Evolutionary conservation across 2,113 vertebrate species (phyloP), one percentile per base, ranked within the genome.

Genomic region (Psilopsiagon aurifrons): DNA sequence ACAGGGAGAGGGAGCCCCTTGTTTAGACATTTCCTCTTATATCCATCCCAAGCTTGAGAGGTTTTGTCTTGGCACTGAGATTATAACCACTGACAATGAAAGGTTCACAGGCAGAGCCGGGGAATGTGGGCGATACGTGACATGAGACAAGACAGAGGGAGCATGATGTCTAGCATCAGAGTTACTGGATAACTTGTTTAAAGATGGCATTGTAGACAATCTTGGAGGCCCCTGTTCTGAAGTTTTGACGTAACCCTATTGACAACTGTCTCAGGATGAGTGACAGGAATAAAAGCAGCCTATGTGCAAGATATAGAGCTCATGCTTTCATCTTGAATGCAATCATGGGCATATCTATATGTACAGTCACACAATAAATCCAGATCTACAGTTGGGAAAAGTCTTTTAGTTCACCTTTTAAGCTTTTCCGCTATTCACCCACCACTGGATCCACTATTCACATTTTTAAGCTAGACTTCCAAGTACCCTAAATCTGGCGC

Each of bases 31-130:
- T 94, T 89, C 25, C 27, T 77, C 67, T 79, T 4, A 0, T 43
- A 31, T n/a, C 27, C 13, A 10, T 39, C 57, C 29, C 29, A 93
- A n/a, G 44, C 2, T 23, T 57, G 33, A 60, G 35, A 86, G 29
- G 18, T 33, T 93, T 87, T 71, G 43, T 83, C 92, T 92, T 41
- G 77, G 39, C 29, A 68, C 14, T 31, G 55, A 90, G 59, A 66
- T 62, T 75, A 69, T 93, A 92, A 90, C 62, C 52, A 23, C 33
- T 66, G 52, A 86, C 64, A 77, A 83, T 57, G 54, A 90, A 51
- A 89, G 23, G 25, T 63, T 88, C 88, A 41, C 68, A 74, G 15
- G 60, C 35, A 83, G 46, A 77, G 22, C 44, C 63, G 15, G 15
- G 15, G 74, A 63, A 41, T 63, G 55, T 59, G 54, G 76, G 28